A percentile compares a stretch with the other conserved stretches of the same genome.
Conservation (phyloP, 2,113 vertebrate species). For the Turnix velox region DNA sequence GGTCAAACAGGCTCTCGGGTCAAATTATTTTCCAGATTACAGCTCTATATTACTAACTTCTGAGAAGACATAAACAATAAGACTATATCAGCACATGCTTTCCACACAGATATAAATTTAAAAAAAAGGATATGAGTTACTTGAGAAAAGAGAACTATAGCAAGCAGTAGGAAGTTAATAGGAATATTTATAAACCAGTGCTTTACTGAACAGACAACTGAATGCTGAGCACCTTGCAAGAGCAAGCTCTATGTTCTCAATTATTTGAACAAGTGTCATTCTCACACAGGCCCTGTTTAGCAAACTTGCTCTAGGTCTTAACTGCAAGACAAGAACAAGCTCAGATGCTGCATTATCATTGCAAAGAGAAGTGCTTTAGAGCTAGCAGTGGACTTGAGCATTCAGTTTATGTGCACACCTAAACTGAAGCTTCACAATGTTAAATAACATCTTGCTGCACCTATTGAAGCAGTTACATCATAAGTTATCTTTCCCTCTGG, state of each 20-base stretch:
- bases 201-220: neutral
- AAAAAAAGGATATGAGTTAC: neutral
- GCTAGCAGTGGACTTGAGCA: neutral
- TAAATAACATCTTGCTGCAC: neutral
- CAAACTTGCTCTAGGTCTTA: neutral
- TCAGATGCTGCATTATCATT: neutral
- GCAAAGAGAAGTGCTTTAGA: neutral
- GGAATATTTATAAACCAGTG: neutral
- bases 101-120: neutral
- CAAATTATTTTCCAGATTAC: neutral
- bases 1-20: neutral
- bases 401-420: neutral
- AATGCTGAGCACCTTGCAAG: neutral
- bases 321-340: neutral
- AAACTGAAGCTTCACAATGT: neutral
- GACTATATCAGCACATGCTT: neutral
- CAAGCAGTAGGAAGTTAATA: neutral
- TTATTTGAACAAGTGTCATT: neutral
- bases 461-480: neutral
- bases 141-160: neutral
- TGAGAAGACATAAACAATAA: neutral
- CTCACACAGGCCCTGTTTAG: neutral
- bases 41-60: neutral
- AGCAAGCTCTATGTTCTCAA: neutral
- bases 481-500: neutral